These are phyloP conservation scores for Acrocera orbiculus DNA, from an alignment of 2,888 invertebrate species.

Conservation along the genomic window DNA sequence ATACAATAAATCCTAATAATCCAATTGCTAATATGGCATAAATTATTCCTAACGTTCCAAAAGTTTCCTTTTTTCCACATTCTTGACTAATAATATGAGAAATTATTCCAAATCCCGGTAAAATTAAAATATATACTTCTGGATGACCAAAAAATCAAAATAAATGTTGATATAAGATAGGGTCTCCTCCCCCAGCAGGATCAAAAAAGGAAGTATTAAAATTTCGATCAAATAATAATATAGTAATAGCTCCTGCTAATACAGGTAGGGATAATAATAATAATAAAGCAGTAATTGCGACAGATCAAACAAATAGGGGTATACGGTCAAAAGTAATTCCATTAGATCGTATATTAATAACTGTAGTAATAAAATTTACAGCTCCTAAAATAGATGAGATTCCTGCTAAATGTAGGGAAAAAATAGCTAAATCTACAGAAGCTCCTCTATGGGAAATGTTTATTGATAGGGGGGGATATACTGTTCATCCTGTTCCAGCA, in stretches of 20 bases:
- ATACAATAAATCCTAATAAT: slow-evolving; percentile 64
- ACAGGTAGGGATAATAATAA: slow-evolving; percentile 54
- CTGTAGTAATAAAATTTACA: slow-evolving; percentile 63
- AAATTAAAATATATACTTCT: slow-evolving; percentile 73
- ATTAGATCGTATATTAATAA: slow-evolving; percentile 49
- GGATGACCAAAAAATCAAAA: slow-evolving; percentile 82
- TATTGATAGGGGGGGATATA: slow-evolving; percentile 51
- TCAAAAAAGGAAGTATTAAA: slow-evolving; percentile 69
- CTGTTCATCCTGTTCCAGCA: slow-evolving; percentile 61
- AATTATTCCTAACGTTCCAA: slow-evolving; percentile 56
- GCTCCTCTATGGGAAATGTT: slow-evolving; percentile 45
- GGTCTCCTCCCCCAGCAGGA: slow-evolving; percentile 61
- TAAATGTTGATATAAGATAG: slow-evolving; percentile 64
- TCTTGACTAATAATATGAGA: slow-evolving; percentile 60
- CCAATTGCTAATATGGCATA: slow-evolving; percentile 75
- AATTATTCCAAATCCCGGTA: slow-evolving; percentile 67
- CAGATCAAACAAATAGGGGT: slow-evolving; percentile 57
- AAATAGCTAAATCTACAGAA: slow-evolving; percentile 59
- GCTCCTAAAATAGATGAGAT: slow-evolving; percentile 56
- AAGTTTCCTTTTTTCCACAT: slow-evolving; percentile 56
- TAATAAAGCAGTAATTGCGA: slow-evolving; percentile 46
- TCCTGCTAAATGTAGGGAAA: slow-evolving; percentile 57
- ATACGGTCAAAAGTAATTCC: slow-evolving; percentile 44
- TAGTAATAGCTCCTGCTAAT: slow-evolving; percentile 62
- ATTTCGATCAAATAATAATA: slow-evolving; percentile 62